Conservation (phyloP, 2,113 vertebrate species). For the Neogale vison region DNA sequence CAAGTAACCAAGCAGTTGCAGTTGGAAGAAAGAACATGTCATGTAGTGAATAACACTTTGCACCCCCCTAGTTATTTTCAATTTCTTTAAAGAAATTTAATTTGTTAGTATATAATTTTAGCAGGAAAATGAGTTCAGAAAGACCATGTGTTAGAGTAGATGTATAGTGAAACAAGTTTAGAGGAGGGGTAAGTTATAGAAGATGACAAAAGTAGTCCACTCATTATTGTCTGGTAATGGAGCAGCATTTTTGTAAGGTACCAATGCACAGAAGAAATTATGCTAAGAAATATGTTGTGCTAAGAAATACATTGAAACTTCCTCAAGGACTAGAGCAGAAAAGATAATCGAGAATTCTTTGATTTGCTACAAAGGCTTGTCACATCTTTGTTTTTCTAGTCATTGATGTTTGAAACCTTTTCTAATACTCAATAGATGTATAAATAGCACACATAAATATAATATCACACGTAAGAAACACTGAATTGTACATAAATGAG, state of each 20-base stretch:
- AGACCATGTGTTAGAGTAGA: neutral
- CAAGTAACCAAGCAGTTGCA: neutral
- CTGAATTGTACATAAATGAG: neutral
- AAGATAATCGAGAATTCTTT: neutral
- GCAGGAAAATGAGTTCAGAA: neutral
- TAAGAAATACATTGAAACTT: neutral
- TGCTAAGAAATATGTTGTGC: neutral
- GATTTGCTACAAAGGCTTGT: neutral
- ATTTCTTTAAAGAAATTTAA: neutral
- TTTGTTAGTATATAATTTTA: conserved; percentile 27
- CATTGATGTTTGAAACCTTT: neutral
- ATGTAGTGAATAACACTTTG: neutral
- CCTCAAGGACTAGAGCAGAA: neutral
- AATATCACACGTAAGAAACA: neutral
- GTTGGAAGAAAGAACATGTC: neutral
- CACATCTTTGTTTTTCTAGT: neutral
- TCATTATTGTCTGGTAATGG: neutral
- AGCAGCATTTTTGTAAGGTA: neutral
- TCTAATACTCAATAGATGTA: neutral
- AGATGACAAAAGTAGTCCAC: neutral
- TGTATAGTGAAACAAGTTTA: neutral
- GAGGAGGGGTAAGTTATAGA: neutral
- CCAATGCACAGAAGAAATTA: neutral
- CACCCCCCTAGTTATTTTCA: neutral
- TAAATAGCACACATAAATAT: neutral